These are phyloP conservation scores for Oenanthe melanoleuca DNA, from an alignment of 2,113 vertebrate species.

Conservation along the genomic window DNA sequence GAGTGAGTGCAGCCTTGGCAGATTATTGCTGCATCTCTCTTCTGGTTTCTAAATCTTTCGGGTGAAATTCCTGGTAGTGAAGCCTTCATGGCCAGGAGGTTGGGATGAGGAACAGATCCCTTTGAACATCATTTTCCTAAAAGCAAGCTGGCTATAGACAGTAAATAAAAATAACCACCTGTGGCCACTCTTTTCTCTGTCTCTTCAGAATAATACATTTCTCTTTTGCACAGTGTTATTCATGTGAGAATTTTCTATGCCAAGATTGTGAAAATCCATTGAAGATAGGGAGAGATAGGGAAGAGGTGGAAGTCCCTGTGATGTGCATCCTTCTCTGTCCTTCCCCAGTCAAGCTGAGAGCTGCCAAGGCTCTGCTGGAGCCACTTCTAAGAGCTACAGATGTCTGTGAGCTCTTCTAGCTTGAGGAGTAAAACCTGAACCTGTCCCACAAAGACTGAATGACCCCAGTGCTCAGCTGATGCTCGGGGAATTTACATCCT, in stretches of 20 bases:
- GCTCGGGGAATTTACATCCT: neutral
- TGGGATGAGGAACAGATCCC: neutral
- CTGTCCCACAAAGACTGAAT: neutral
- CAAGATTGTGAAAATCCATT: fast-evolving
- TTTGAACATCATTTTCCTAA: neutral
- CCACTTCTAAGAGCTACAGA: fast-evolving
- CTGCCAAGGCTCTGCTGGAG: neutral
- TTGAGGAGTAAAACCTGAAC: neutral
- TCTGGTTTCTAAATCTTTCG: neutral
- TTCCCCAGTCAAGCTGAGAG: neutral
- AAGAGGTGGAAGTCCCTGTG: neutral
- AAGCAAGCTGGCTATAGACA: neutral
- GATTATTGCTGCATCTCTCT: neutral
- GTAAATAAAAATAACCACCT: neutral
- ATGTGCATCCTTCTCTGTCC: neutral
- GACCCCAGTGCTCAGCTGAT: neutral
- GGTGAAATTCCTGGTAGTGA: neutral
- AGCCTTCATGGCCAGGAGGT: neutral
- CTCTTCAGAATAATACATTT: neutral
- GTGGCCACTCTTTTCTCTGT: neutral
- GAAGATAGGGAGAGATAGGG: neutral
- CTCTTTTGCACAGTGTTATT: neutral
- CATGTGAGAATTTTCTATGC: neutral
- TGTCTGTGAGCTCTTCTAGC: neutral
- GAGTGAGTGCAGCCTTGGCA: fast-evolving